These are phyloP conservation scores for Podarcis cretensis DNA, from an alignment of 2,113 vertebrate species.

Conservation along the genomic window DNA sequence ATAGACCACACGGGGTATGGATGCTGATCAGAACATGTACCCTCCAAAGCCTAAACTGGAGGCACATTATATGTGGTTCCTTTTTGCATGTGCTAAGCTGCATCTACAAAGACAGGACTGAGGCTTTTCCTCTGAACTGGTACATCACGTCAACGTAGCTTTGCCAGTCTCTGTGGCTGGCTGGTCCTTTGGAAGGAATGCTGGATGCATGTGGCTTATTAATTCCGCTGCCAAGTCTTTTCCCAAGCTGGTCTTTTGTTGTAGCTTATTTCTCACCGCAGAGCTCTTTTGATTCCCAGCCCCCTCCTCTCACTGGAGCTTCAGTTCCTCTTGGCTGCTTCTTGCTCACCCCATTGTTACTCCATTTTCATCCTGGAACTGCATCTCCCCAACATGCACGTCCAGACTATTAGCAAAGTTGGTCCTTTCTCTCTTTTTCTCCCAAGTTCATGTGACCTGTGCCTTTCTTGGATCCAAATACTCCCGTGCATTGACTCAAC, in stretches of 20 bases:
- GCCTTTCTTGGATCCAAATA: conserved; percentile 48
- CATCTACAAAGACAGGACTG: not conserved
- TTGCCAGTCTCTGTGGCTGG: conserved; percentile 15
- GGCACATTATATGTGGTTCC: not conserved
- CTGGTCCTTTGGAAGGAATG: conserved; percentile 52
- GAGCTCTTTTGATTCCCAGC: conserved; percentile 50
- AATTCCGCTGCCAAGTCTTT: conserved; percentile 44
- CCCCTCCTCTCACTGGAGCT: conserved; percentile 33
- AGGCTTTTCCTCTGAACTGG: not conserved
- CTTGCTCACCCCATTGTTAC: conserved; percentile 33
- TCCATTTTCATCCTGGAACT: conserved; percentile 8
- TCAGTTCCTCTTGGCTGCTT: conserved; percentile 28
- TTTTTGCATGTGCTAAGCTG: not conserved
- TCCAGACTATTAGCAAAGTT: conserved; percentile 35
- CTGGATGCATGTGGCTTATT: conserved; percentile 17
- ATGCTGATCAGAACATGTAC: not conserved
- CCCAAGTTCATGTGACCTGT: conserved; percentile 18
- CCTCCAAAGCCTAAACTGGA: not conserved
- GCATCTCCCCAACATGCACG: not conserved
- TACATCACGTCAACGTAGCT: not conserved
- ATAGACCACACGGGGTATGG: not conserved
- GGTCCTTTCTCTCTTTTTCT: conserved; percentile 46
- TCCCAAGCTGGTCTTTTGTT: conserved; percentile 54
- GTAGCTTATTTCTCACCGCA: conserved; percentile 42
- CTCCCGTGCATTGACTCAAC: conserved; percentile 46